phyloP scores from a whole-genome alignment of 2,797 vertebrate species.

The Anas georgica region DNA sequence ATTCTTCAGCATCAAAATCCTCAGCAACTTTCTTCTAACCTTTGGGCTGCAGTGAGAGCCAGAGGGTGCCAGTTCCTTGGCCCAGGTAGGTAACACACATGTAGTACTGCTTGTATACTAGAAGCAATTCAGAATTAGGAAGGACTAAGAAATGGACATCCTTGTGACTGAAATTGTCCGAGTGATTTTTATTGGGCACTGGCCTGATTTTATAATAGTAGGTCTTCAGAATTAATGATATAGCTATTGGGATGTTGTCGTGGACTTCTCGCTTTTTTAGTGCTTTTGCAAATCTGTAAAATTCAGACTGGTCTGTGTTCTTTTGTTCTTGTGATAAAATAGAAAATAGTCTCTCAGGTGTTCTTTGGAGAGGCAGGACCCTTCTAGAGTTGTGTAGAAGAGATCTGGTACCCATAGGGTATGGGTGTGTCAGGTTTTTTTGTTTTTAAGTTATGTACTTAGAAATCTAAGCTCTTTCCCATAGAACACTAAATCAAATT shows the following conservation, averaged over 20 bases:
- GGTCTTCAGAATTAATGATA: neutral
- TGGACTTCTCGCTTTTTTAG: rapidly evolving
- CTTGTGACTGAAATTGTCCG: neutral
- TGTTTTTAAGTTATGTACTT: neutral
- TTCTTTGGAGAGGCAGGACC: neutral
- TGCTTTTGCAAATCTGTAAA: neutral
- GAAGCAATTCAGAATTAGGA: neutral
- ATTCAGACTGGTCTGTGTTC: neutral
- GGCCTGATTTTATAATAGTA: neutral
- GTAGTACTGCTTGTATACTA: neutral
- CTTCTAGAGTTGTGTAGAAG: neutral
- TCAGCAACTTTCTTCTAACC: slow-evolving; percentile 97
- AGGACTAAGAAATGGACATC: neutral
- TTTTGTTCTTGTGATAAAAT: neutral
- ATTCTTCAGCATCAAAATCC: slow-evolving; percentile 99
- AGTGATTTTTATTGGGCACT: neutral
- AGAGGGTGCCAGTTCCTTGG: slow-evolving; percentile 98
- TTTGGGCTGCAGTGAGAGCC: slow-evolving; percentile 97
- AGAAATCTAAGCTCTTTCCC: neutral
- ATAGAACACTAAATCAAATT: neutral
- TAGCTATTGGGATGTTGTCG: neutral
- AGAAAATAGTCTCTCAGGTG: neutral
- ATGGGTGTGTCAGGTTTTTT: rapidly evolving
- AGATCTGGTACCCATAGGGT: neutral
- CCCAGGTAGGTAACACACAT: slow-evolving; percentile 82